Evolutionary conservation across 2,888 invertebrate species (phyloP), one percentile per base, ranked within the genome.

Genomic region (Brenthis hecate): DNA sequence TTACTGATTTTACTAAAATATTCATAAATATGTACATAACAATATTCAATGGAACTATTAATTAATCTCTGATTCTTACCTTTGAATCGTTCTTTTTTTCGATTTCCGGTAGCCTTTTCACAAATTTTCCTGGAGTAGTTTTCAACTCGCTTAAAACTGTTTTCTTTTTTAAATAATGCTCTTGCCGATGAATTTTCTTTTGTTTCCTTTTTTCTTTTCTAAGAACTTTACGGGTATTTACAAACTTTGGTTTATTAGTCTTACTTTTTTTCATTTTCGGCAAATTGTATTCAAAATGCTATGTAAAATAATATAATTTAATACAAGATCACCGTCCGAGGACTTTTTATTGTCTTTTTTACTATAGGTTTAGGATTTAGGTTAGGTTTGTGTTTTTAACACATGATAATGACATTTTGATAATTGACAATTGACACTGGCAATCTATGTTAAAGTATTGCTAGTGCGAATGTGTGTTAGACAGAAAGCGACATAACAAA

Each of bases 191-290:
- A 48, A 93, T 85, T 80, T 97, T 97, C 79, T 97, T 97, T 66
- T 94, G 91, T 68, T 94, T 91, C 14, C 96, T 87, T 75, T 95
- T 94, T 71, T 95, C 95, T 84, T 96, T 97, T 0, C 97, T 94
- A n/a, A 94, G 81, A 74, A 95, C 94, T 88, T 97, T 97, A 28
- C 97, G 92, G 0, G 94, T 83, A 68, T 89, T 91, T 60, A 83
- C 78, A 70, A 85, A 80, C 72, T 80, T 81, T 6, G 84, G 82
- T 5, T 61, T 73, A 14, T 65, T 72, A 43, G 56, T 68, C 75
- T 86, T 89, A 4, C 72, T 68, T 77, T 87, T 89, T 75, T 88
- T 91, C 85, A 87, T 86, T 43, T 36, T 62, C 6, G 36, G 5
- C n/a, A 14, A 60, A 58, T 0, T 14, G 6, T 48, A 48, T 28